Evolutionary conservation across 2,113 vertebrate species (phyloP), one percentile per base, ranked within the genome.

Genomic region (Oncorhynchus mykiss): DNA sequence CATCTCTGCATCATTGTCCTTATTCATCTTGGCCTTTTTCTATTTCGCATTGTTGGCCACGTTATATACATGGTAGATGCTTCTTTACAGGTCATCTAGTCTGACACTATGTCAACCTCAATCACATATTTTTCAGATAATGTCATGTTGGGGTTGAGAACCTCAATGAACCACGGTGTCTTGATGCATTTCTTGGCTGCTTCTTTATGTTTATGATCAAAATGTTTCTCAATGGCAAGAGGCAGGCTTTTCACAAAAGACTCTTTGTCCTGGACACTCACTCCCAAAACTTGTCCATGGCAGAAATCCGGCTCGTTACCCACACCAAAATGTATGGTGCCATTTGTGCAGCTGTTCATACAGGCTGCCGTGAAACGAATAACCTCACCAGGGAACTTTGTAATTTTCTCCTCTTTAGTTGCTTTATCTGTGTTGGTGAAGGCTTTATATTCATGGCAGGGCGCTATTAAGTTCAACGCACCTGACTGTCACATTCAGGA

Each of bases 31-130:
- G 57, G 7, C 1, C 62, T 14, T 25, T 14, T 34, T 84, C 86
- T 83, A 87, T 4, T 79, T 78, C 0, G 5, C 69, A 20, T 84
- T 1, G 5, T 24, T 0, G 93, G 90, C 69, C 57, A 60, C 16
- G 71, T 88, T 71, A 0, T 75, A 5, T 22, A 88, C 86, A 71
- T 54, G 84, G 75, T 94, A 96, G 76, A 84, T 29, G 5, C 86
- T 86, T 90, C 27, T 70, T 54, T 0, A 87, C 94, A 96, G 78
- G 88, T 66, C 0, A n/a, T 29, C 5, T 84, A 78, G 9, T 89
- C 83, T 64, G 95, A 92, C 78, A 95, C 89, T 11, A 96, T 75
- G 77, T 95, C 94, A 0, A 96, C 92, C 86, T 96, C 94, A 76
- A 96, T 94, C 34, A 96, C 93, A 91, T 83, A 94, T 67, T 25